phyloP scores from a whole-genome alignment of 2,888 invertebrate species.

The Polyploca ridens region DNA sequence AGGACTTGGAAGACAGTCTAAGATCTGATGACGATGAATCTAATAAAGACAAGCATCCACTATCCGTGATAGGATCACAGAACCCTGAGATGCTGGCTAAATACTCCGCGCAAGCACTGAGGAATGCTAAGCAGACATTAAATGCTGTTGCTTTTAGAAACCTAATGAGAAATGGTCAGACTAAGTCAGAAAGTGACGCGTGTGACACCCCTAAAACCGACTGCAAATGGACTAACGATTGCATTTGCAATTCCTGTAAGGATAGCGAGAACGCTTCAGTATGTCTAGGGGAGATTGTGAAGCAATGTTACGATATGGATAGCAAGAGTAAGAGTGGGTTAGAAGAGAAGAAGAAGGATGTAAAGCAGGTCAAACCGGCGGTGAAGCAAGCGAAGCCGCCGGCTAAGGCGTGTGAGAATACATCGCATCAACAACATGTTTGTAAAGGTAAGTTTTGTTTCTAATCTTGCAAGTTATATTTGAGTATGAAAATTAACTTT shows the following conservation, averaged over 20 bases:
- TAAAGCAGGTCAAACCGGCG: slow-evolving; percentile 49
- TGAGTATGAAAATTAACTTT: no score
- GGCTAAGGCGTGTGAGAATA: slow-evolving; percentile 70
- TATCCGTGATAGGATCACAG: slow-evolving; percentile 51
- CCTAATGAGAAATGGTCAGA: slow-evolving; percentile 64
- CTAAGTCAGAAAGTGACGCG: slow-evolving; percentile 68
- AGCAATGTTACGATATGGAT: slow-evolving; percentile 58
- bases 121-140: slow-evolving; percentile 70
- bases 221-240: slow-evolving; percentile 77
- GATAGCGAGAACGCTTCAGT: slow-evolving; percentile 46
- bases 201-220: slow-evolving; percentile 71
- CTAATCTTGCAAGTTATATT: no score
- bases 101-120: slow-evolving; percentile 71
- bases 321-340: slow-evolving; percentile 44
- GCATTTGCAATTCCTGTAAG: slow-evolving; percentile 65
- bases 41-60: slow-evolving; percentile 36
- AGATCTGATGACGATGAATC: slow-evolving; percentile 44
- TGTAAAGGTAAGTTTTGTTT: slow-evolving; percentile 80
- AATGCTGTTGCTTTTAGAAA: slow-evolving; percentile 73
- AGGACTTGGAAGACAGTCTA: slow-evolving; percentile 58
- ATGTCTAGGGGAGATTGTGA: slow-evolving; percentile 61
- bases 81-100: slow-evolving; percentile 70
- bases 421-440: slow-evolving; percentile 71
- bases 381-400: slow-evolving; percentile 53
- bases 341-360: slow-evolving; percentile 50